These are phyloP conservation scores for Formica aserva DNA, from an alignment of 2,888 invertebrate species.

Conservation along the genomic window DNA sequence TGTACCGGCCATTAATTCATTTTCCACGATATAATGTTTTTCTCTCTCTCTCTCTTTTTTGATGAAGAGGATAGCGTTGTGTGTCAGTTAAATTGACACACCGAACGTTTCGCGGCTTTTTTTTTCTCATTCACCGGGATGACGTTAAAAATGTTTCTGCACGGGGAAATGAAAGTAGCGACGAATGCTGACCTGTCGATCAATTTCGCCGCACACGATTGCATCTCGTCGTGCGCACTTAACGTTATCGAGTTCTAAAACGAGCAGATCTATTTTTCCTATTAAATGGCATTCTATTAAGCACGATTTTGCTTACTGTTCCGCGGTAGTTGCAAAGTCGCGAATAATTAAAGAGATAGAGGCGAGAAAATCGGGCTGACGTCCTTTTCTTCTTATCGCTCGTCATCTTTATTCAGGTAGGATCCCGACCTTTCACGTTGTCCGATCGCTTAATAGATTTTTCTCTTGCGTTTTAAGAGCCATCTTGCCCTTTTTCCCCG, in stretches of 20 bases:
- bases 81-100: constrained; percentile 48
- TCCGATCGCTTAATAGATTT: constrained; percentile 55
- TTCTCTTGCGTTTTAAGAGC: constrained; percentile 44
- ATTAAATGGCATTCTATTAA: constrained; percentile 20
- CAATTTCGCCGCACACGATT: constrained; percentile 45
- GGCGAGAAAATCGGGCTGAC: constrained; percentile 23
- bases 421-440: constrained; percentile 23
- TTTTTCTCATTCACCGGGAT: constrained; percentile 20
- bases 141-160: constrained; percentile 39
- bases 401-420: constrained; percentile 53
- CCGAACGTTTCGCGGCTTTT: constrained; percentile 23
- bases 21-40: constrained; percentile 9
- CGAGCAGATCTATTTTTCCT: background rate
- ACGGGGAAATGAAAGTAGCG: constrained; percentile 33
- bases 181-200: constrained; percentile 41
- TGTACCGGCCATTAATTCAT: constrained; percentile 25
- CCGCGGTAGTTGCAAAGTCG: constrained; percentile 6
- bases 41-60: background rate
- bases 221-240: constrained; percentile 21
- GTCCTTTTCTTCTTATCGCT: constrained; percentile 45
- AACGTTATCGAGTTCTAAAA: constrained; percentile 15
- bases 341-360: constrained; percentile 38
- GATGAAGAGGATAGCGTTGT: constrained; percentile 14
- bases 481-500: constrained; percentile 22
- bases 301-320: background rate